These are phyloP conservation scores for Agriopis marginaria DNA, from an alignment of 2,888 invertebrate genomes.

Conservation along the genomic window DNA sequence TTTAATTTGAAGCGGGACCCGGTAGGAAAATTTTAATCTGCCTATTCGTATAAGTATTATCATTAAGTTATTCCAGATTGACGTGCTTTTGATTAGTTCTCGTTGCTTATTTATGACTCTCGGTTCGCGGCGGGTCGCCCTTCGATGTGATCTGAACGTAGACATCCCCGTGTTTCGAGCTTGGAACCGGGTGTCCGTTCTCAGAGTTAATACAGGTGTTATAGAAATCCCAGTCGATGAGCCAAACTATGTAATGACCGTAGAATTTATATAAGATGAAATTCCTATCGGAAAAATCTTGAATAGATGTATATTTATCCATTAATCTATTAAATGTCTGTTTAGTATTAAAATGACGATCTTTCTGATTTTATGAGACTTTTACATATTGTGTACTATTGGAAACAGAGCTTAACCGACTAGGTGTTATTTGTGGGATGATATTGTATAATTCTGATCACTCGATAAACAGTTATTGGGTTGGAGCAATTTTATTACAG, in stretches of 20 bases:
- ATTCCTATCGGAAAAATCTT: constrained; percentile 30
- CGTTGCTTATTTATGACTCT: constrained; percentile 52
- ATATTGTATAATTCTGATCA: constrained; percentile 26
- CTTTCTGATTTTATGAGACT: constrained; percentile 38
- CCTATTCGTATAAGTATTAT: constrained; percentile 78
- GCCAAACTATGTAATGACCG: constrained; percentile 59
- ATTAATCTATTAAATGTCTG: constrained; percentile 34
- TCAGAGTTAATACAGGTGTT: constrained; percentile 26
- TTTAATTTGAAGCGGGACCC: constrained; percentile 74
- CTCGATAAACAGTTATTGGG: constrained; percentile 44
- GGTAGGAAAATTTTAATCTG: constrained; percentile 75
- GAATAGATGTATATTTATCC: constrained; percentile 23
- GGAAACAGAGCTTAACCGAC: constrained; percentile 46
- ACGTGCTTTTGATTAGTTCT: constrained; percentile 71
- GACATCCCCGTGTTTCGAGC: constrained; percentile 56
- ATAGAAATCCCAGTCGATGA: constrained; percentile 60
- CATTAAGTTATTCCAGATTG: constrained; percentile 81
- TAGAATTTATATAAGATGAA: constrained; percentile 44
- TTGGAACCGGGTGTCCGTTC: constrained; percentile 14
- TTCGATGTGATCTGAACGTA: constrained; percentile 55
- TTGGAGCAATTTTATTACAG: constrained; percentile 59
- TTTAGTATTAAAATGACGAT: constrained; percentile 40
- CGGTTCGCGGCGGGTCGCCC: constrained; percentile 52
- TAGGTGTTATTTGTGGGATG: constrained; percentile 35
- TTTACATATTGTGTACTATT: constrained; percentile 42